These are phyloP conservation scores for Drosophila lacteicornis DNA, from an alignment of 1,140 invertebrate species.

Conservation along the genomic window DNA sequence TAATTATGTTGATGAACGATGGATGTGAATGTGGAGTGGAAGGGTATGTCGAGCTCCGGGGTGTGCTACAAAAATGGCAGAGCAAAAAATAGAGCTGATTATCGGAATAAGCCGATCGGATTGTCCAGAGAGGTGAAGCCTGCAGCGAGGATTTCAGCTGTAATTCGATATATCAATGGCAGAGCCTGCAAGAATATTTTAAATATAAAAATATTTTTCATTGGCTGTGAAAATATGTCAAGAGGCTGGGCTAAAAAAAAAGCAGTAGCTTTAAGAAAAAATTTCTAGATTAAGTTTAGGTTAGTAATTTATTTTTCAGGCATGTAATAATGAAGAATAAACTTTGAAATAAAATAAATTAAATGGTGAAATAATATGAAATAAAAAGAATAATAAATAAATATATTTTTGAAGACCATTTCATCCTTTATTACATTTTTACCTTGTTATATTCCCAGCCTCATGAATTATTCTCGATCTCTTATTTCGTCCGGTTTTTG, in stretches of 20 bases:
- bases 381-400: no score
- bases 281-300: no score
- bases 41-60: constrained; percentile 20
- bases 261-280: no score
- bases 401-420: no score
- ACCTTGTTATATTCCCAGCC: not conserved
- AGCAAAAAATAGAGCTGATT: constrained; percentile 38
- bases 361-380: not conserved
- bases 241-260: not conserved
- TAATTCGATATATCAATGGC: constrained; percentile 26
- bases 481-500: not conserved
- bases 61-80: constrained; percentile 32
- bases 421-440: not conserved
- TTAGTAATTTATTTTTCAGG: no score
- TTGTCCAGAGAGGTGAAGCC: constrained; percentile 23
- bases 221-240: not conserved
- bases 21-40: constrained; percentile 18
- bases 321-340: no score
- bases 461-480: constrained; percentile 24
- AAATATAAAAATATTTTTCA: not conserved
- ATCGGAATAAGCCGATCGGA: constrained; percentile 33
- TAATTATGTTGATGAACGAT: constrained; percentile 59
- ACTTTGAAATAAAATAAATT: no score
- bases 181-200: not conserved
- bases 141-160: not conserved